These are phyloP conservation scores for Cosmia trapezina DNA, from an alignment of 2,888 invertebrate genomes.

Conservation along the genomic window DNA sequence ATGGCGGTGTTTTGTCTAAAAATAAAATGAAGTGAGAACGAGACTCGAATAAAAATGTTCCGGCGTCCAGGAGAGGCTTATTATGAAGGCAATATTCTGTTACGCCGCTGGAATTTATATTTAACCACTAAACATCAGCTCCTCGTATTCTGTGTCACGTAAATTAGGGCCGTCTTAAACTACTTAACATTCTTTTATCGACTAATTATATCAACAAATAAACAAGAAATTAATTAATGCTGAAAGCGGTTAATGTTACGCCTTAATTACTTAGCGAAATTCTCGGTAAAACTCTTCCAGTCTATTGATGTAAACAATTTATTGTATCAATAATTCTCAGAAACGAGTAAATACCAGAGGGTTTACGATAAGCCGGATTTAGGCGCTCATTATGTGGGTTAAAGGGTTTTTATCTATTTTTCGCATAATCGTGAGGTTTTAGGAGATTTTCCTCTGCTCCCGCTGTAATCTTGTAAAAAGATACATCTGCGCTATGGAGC, in stretches of 20 bases:
- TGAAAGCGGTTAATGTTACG: constrained; percentile 47
- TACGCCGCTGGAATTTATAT: constrained; percentile 81
- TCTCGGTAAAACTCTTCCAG: constrained; percentile 40
- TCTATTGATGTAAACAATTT: constrained; percentile 59
- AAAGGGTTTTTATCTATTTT: constrained; percentile 68
- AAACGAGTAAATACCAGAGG: constrained; percentile 63
- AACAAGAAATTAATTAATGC: constrained; percentile 55
- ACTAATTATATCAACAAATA: constrained; percentile 65
- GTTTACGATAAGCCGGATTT: constrained; percentile 70
- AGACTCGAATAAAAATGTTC: constrained; percentile 78
- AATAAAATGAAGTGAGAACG: constrained; percentile 82
- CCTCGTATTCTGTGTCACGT: constrained; percentile 66
- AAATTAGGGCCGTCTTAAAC: constrained; percentile 68
- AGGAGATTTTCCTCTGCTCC: constrained; percentile 31
- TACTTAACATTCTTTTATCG: constrained; percentile 67
- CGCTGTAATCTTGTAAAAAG: constrained; percentile 41
- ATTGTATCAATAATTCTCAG: constrained; percentile 67
- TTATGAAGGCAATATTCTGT: constrained; percentile 84
- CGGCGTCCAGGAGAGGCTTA: constrained; percentile 75
- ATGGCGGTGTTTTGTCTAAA: constrained; percentile 79
- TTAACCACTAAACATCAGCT: constrained; percentile 70
- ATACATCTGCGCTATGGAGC: constrained; percentile 25
- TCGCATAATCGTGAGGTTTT: constrained; percentile 62
- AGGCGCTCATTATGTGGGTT: constrained; percentile 62
- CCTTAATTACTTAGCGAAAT: constrained; percentile 45